Evolutionary conservation across 2,797 vertebrate genomes (phyloP).

Genomic region (Gallinago solitaria): DNA sequence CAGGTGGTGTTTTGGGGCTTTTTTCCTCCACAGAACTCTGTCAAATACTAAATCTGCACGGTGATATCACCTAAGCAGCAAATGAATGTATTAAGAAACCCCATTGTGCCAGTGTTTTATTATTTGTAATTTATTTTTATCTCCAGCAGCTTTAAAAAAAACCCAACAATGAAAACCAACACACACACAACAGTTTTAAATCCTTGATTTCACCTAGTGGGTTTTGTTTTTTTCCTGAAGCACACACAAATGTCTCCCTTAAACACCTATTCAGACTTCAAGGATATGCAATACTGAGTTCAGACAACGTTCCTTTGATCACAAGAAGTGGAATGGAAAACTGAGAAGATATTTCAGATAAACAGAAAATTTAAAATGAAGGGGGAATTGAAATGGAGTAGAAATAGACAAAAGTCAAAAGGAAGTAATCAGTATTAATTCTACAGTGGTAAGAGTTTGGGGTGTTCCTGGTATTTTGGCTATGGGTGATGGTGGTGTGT

Average conservation of each 20-base stretch:
- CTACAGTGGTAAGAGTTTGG: background rate
- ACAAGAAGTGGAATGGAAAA: background rate
- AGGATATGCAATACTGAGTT: background rate
- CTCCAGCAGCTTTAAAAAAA: background rate
- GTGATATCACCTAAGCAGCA: background rate
- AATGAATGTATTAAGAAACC: background rate
- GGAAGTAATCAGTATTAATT: background rate
- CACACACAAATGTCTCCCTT: background rate
- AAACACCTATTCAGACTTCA: background rate
- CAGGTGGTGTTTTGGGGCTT: background rate
- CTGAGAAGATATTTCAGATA: background rate
- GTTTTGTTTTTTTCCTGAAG: background rate
- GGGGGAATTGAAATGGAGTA: rapidly evolving
- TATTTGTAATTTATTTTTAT: background rate
- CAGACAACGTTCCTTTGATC: background rate
- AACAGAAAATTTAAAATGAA: background rate
- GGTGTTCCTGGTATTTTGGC: background rate
- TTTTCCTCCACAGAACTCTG: background rate
- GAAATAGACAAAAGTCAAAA: background rate
- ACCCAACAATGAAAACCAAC: too few species aligned
- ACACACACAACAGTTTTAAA: background rate
- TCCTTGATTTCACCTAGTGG: background rate
- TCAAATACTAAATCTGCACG: background rate
- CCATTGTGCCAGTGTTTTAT: background rate
- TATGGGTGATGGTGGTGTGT: rapidly evolving